Evolutionary conservation across 1,140 invertebrate genomes (phyloP).

Genomic region (Drosophila tsacasi): DNA sequence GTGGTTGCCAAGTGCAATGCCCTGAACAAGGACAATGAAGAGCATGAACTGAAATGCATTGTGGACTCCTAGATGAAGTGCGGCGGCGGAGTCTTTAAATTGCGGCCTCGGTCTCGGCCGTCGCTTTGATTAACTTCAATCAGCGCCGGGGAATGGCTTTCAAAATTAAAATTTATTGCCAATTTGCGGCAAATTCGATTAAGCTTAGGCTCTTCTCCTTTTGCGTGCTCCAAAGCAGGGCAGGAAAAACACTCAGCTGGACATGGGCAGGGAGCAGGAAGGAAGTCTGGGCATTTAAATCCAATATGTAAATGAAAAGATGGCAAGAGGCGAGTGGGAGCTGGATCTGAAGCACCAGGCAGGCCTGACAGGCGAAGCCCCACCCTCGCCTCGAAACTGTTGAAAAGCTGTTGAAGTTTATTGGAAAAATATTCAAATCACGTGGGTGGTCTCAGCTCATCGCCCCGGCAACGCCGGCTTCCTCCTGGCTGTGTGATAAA

Average conservation of each 20-base stretch:
- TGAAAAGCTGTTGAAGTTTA: conserved; percentile 84
- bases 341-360: conserved; percentile 14
- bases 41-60: conserved; percentile 39
- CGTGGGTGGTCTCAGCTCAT: conserved; percentile 79
- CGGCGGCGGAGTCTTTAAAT: conserved; percentile 17
- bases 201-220: conserved; percentile 62
- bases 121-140: conserved; percentile 73
- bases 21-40: conserved; percentile 43
- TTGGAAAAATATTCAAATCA: conserved; percentile 85
- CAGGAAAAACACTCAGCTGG: conserved; percentile 72
- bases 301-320: conserved; percentile 79
- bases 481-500: conserved; percentile 64
- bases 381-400: conserved; percentile 44
- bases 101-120: conserved; percentile 1
- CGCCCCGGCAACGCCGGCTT: conserved; percentile 40
- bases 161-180: conserved; percentile 85
- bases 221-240: conserved; percentile 24
- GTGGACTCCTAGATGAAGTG: conserved; percentile 34
- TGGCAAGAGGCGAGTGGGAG: conserved; percentile 14
- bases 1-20: conserved; percentile 55
- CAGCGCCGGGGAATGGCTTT: conserved; percentile 64
- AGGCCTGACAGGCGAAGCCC: conserved; percentile 17
- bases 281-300: conserved; percentile 74
- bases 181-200: conserved; percentile 84
- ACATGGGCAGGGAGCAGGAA: conserved; percentile 46